Evolutionary conservation across 2,797 vertebrate species (phyloP).

Genomic region (Anniella stebbinsi): DNA sequence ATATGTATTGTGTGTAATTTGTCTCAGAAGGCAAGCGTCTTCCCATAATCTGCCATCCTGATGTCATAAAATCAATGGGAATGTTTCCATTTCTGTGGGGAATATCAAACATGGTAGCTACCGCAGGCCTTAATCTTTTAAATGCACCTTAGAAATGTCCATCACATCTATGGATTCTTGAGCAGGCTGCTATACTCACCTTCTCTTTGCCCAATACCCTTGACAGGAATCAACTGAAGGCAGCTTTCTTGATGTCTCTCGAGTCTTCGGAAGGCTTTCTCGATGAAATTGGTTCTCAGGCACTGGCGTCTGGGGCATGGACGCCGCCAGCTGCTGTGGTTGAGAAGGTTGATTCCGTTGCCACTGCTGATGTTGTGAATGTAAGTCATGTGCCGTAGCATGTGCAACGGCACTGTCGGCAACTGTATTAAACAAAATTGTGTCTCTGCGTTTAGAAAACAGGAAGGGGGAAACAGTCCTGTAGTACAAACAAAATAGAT

Average conservation of each 20-base stretch:
- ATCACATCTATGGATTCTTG: background rate
- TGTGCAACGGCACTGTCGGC: background rate
- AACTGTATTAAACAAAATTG: background rate
- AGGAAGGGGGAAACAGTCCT: background rate
- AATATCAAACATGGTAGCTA: background rate
- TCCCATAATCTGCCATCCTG: background rate
- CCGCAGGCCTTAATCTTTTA: background rate
- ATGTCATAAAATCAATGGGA: background rate
- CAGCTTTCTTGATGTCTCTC: slow-evolving; percentile 88
- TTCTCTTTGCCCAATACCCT: slow-evolving; percentile 30
- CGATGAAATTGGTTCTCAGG: slow-evolving; percentile 90
- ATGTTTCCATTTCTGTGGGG: background rate
- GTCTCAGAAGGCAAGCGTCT: background rate
- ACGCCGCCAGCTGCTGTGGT: slow-evolving; percentile 78
- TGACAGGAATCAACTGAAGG: slow-evolving; percentile 89
- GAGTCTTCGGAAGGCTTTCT: slow-evolving; percentile 86
- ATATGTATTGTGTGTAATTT: background rate
- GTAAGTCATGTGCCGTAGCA: slow-evolving; percentile 77
- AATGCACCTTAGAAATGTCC: background rate
- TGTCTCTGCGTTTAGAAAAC: background rate
- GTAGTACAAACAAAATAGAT: background rate
- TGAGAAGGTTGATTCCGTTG: slow-evolving; percentile 85
- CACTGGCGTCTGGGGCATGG: slow-evolving; percentile 81
- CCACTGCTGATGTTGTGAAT: slow-evolving; percentile 83
- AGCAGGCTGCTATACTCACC: background rate